Base-by-base conservation (phyloP, 2,888 invertebrate genomes). In the Campoplex capitator region DNA sequence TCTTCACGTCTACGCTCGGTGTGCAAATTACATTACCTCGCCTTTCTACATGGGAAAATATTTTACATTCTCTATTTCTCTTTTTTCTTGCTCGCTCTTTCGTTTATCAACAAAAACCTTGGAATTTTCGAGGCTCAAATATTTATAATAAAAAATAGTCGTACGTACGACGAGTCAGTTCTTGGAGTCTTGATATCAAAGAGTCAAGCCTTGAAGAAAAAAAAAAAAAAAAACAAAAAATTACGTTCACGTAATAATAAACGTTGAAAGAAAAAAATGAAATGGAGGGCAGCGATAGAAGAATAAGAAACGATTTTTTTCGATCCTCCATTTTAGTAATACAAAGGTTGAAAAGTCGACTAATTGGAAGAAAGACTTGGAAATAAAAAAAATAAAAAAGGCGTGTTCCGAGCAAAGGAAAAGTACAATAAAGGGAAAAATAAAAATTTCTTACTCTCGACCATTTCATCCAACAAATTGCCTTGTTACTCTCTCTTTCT, bases 401-500 rank as follows among this genome's bases (percentile, higher is more conserved):
- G 67, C 35, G 58, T 54, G 32, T 23, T 38, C n/a, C 35, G 23
- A 9, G 32, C 42, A 3, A 38, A 13, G 18, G 35, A 77, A 28
- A 78, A 4, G 8, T 23, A 68, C 42, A 28, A 54, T 68, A 23
- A 78, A 54, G 56, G 54, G 16, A 8, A 42, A 68, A 68, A 68
- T 38, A 48, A 28, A 68, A 54, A 78, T 42, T 54, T 4, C 45
- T n/a, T 32, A n/a, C 8, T 51, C 23, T 18, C 68, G 38, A 23
- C 38, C 45, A n/a, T 51, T 23, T 62, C 35, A 35, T 80, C 73
- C 48, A 62, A 65, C 56, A 54, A 78, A 83, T 73, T 54, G 28
- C 48, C 38, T 7, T 32, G 54, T 48, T 18, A 38, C n/a, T 74
- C 67, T 73, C 75, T 18, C 58, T 23, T 0, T 23, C 23, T 23